These are phyloP conservation scores for Octodon degus DNA, from an alignment of 2,113 vertebrate species.

Conservation along the genomic window DNA sequence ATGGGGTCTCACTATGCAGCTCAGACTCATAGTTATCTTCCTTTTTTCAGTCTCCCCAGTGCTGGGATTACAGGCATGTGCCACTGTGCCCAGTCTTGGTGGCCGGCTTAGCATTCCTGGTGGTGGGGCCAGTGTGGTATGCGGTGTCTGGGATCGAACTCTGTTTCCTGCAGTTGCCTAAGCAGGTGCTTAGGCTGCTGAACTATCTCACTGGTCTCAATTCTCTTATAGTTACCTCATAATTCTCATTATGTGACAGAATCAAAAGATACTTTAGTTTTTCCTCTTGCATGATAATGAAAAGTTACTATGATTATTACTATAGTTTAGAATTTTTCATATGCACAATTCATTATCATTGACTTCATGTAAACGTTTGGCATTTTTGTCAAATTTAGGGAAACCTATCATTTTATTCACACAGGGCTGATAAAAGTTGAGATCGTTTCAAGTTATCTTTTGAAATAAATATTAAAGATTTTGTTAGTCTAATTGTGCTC, in stretches of 20 bases:
- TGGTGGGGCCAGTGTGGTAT: too few species aligned
- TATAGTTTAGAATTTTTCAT: slow-evolving; percentile 25
- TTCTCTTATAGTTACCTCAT: neutral
- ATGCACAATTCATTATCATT: neutral
- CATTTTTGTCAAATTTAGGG: slow-evolving; percentile 26
- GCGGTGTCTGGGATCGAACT: too few species aligned
- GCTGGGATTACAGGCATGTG: too few species aligned
- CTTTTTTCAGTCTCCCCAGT: too few species aligned
- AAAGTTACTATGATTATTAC: neutral
- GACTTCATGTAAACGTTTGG: neutral
- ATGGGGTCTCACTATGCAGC: too few species aligned
- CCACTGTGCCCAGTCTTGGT: too few species aligned
- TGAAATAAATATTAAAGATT: neutral
- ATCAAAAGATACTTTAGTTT: slow-evolving; percentile 9
- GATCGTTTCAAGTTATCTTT: slow-evolving; percentile 9
- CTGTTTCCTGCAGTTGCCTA: too few species aligned
- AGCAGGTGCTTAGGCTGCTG: too few species aligned
- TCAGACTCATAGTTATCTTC: too few species aligned
- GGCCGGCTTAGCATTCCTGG: too few species aligned
- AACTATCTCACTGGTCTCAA: too few species aligned
- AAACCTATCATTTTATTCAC: neutral
- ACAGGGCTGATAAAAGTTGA: neutral
- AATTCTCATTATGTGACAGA: neutral
- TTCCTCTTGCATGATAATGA: slow-evolving; percentile 1
- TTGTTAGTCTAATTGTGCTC: neutral